These are phyloP conservation scores for Galendromus occidentalis DNA, from an alignment of 1,140 invertebrate genomes.

Conservation along the genomic window DNA sequence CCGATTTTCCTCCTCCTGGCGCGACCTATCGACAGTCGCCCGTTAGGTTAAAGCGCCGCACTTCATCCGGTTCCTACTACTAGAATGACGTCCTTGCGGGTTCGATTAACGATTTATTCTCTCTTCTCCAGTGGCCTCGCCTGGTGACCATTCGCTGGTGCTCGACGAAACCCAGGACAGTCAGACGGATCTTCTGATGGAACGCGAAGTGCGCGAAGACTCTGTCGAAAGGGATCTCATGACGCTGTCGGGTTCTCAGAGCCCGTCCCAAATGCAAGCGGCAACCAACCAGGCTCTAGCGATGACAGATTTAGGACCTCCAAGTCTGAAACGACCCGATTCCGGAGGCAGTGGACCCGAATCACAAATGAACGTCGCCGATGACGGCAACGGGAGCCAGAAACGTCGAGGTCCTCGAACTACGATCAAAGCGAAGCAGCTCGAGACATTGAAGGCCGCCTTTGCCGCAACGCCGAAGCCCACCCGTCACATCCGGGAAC, in stretches of 20 bases:
- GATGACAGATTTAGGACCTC: neutral
- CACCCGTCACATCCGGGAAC: constrained; percentile 92
- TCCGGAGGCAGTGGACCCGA: constrained; percentile 21
- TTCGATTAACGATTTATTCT: neutral
- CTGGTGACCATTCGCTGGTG: constrained; percentile 14
- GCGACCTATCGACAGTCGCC: too few relatives aligned
- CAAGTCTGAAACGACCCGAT: constrained; percentile 12
- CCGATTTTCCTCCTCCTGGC: too few relatives aligned
- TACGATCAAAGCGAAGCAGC: constrained; percentile 95
- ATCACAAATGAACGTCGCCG: constrained; percentile 29
- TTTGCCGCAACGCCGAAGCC: constrained; percentile 97
- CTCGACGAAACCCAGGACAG: constrained; percentile 16
- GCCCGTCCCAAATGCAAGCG: constrained; percentile 11
- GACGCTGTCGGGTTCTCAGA: constrained; percentile 2
- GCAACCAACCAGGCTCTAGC: neutral
- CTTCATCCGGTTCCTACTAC: too few relatives aligned
- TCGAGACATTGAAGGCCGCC: constrained; percentile 86
- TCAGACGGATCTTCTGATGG: neutral
- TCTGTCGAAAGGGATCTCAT: constrained; percentile 16
- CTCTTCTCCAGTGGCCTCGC: neutral
- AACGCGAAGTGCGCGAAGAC: constrained; percentile 12
- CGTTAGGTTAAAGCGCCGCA: too few relatives aligned
- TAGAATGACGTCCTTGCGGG: neutral
- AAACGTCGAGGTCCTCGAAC: constrained; percentile 88
- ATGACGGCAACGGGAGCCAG: constrained; percentile 64